Percentiles rank a stretch among this genome's conserved stretches.
phyloP scores from a whole-genome alignment of 2,888 invertebrate species.

The Epinotia demarniana region DNA sequence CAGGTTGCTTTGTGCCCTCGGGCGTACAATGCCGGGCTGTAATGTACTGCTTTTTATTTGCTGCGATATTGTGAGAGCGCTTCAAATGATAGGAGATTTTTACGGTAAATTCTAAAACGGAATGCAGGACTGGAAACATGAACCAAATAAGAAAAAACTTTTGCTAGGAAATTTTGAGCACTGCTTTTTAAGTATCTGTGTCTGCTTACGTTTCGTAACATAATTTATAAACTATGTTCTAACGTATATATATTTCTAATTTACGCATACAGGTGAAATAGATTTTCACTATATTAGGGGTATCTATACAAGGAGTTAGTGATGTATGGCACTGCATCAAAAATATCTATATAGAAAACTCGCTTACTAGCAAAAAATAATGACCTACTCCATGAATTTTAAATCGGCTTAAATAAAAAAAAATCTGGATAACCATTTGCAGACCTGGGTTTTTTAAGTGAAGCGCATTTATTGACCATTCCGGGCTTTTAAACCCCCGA shows the following conservation, averaged over 20 bases:
- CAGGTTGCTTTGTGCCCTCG: slow-evolving; percentile 81
- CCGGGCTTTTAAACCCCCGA: no score
- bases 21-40: slow-evolving; percentile 70
- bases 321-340: not conserved
- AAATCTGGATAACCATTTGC: no score
- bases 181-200: not conserved
- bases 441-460: no score
- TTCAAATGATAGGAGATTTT: slow-evolving; percentile 8
- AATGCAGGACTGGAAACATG: not conserved
- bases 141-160: not conserved
- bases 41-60: slow-evolving; percentile 78
- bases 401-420: no score
- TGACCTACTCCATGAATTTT: no score
- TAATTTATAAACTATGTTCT: not conserved
- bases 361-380: no score
- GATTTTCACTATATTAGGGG: no score
- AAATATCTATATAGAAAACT: not conserved
- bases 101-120: not conserved
- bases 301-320: not conserved
- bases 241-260: not conserved
- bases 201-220: not conserved
- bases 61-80: slow-evolving; percentile 61
- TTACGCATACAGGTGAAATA: not conserved
- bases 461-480: no score
- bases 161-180: not conserved